These are phyloP conservation scores for Lepidurus arcticus DNA, from an alignment of 1,140 invertebrate genomes.

Conservation along the genomic window DNA sequence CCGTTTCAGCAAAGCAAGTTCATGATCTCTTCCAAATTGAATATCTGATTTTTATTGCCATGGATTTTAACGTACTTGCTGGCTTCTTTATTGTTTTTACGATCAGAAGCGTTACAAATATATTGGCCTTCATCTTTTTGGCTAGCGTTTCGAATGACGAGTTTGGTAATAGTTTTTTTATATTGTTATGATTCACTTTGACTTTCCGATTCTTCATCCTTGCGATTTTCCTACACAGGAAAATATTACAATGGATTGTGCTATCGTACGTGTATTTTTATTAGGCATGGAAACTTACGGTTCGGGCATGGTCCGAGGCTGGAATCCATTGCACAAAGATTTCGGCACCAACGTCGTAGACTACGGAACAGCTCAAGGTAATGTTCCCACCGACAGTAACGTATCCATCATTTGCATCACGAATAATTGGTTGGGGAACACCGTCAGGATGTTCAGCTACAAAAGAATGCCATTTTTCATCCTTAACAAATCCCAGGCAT, in stretches of 20 bases:
- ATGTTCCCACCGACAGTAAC: not conserved
- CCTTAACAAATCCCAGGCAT: too few species aligned
- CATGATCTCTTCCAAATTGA: not conserved
- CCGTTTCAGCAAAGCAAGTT: too few species aligned
- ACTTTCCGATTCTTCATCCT: not conserved
- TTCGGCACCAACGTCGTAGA: not conserved
- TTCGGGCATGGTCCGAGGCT: not conserved
- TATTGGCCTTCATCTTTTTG: constrained; percentile 30
- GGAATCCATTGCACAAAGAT: not conserved
- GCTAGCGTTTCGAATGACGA: constrained; percentile 24
- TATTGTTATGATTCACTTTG: not conserved
- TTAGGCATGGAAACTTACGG: not conserved
- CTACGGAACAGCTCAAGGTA: not conserved
- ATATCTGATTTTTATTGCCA: not conserved
- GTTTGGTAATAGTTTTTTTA: not conserved
- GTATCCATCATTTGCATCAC: not conserved
- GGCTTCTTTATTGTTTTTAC: not conserved
- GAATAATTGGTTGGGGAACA: not conserved
- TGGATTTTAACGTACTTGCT: constrained; percentile 13
- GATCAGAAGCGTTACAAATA: not conserved
- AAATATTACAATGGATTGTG: not conserved
- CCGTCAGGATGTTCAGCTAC: not conserved
- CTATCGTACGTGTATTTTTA: not conserved
- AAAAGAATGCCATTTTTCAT: too few species aligned
- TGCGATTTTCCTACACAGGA: not conserved